These are phyloP conservation scores for Eupristina koningsbergeri DNA, from an alignment of 1,140 invertebrate species.

Conservation along the genomic window DNA sequence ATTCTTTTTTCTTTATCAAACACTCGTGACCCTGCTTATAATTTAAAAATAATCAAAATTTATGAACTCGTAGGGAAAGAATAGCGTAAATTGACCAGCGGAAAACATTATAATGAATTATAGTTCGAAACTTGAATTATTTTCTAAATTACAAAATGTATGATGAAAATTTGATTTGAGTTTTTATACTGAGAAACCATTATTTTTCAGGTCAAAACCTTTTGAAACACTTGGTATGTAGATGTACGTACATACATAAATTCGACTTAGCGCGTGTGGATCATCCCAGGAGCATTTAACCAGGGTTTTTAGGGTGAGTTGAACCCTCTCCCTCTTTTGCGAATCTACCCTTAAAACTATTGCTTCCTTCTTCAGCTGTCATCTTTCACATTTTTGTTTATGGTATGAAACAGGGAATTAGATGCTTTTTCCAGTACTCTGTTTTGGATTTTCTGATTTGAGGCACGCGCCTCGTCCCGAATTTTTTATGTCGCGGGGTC, in stretches of 20 bases:
- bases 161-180: background rate
- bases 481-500: background rate
- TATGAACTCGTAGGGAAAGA: background rate
- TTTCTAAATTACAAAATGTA: background rate
- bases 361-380: background rate
- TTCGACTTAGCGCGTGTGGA: too few relatives aligned
- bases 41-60: background rate
- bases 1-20: background rate
- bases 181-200: conserved; percentile 1
- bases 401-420: background rate
- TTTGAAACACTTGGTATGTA: conserved; percentile 6
- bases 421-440: background rate
- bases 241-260: background rate
- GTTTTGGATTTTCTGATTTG: background rate
- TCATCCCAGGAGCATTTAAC: background rate
- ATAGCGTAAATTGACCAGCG: background rate
- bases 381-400: background rate
- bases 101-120: background rate
- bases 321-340: background rate
- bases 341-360: background rate
- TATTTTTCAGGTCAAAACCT: background rate
- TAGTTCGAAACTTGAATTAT: background rate
- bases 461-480: background rate
- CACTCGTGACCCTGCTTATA: too few relatives aligned
- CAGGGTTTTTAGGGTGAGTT: background rate